Percentiles rank a stretch among this genome's conserved stretches.
Evolutionary conservation across 1,140 invertebrate genomes (phyloP).

Genomic region (Hycleus cichorii): DNA sequence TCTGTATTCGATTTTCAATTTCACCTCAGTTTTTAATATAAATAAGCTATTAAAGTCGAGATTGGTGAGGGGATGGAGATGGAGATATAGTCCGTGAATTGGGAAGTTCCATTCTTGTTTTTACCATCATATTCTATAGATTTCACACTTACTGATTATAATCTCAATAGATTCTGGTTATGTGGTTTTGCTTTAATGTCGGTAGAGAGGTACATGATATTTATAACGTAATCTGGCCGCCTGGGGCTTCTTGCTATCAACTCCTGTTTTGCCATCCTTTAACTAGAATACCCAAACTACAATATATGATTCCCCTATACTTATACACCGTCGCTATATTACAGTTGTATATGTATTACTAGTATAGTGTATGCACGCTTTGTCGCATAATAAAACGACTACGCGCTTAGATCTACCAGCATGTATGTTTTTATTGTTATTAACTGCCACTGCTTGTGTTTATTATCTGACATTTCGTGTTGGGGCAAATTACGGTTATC

Average conservation of each 20-base stretch:
- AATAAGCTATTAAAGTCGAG: too few relatives aligned
- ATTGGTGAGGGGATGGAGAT: too few relatives aligned
- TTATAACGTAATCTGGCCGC: slow-evolving; percentile 7
- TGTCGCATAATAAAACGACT: slow-evolving; percentile 11
- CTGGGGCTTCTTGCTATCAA: slow-evolving; percentile 6
- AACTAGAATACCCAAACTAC: background rate
- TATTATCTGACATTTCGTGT: slow-evolving; percentile 3
- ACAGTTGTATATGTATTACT: too few relatives aligned
- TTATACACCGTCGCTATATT: background rate
- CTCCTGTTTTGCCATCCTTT: background rate
- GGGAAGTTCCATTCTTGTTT: background rate
- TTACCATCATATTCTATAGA: slow-evolving; percentile 5
- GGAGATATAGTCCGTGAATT: too few relatives aligned
- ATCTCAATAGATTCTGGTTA: slow-evolving; percentile 4
- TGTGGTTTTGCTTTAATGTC: background rate
- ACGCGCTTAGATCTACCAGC: slow-evolving; percentile 5
- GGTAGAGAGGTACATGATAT: background rate
- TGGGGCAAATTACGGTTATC: too few relatives aligned
- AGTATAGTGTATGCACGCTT: background rate
- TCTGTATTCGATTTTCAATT: too few relatives aligned
- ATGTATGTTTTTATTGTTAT: slow-evolving; percentile 13
- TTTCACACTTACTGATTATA: slow-evolving; percentile 15
- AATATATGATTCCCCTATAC: slow-evolving; percentile 8
- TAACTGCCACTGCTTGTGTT: slow-evolving; percentile 9
- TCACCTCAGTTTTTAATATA: too few relatives aligned